A percentile compares a stretch with the other conserved stretches of the same genome.
phyloP scores from a whole-genome alignment of 2,113 vertebrate genomes.

The Monopterus albus region DNA sequence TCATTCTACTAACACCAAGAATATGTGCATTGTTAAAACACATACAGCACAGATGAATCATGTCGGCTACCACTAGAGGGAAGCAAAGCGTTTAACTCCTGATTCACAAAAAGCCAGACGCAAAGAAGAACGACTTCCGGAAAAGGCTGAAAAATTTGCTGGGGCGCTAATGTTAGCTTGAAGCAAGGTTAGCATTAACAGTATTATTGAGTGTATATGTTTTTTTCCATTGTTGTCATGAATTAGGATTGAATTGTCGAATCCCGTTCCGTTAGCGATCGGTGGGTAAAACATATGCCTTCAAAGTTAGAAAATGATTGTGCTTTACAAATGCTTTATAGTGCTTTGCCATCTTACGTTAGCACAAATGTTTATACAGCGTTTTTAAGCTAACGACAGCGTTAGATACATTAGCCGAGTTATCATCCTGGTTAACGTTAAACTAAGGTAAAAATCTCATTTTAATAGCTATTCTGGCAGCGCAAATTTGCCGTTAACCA shows the following conservation, averaged over 20 bases:
- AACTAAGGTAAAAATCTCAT: not conserved
- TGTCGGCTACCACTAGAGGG: too few species aligned
- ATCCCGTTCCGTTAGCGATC: not conserved
- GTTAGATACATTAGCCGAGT: constrained; percentile 7
- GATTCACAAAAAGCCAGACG: too few species aligned
- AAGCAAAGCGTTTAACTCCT: too few species aligned
- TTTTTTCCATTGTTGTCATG: constrained; percentile 26
- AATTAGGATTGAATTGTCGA: constrained; percentile 20
- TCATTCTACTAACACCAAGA: too few species aligned
- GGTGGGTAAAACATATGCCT: constrained; percentile 34
- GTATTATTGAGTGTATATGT: not conserved
- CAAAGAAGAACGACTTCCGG: constrained; percentile 53
- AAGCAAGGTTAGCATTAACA: constrained; percentile 25
- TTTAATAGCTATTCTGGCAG: too few species aligned
- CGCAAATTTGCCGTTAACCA: too few species aligned
- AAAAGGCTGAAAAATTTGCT: not conserved
- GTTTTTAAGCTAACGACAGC: constrained; percentile 11
- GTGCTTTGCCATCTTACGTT: too few species aligned
- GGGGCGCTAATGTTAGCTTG: constrained; percentile 29
- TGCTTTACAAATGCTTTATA: too few species aligned
- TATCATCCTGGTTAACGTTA: not conserved
- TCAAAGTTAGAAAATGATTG: accelerated
- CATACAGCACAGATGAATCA: too few species aligned
- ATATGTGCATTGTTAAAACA: too few species aligned
- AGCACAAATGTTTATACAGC: constrained; percentile 43